phyloP scores from a whole-genome alignment of 2,888 invertebrate species.

The Diabrotica balteata region DNA sequence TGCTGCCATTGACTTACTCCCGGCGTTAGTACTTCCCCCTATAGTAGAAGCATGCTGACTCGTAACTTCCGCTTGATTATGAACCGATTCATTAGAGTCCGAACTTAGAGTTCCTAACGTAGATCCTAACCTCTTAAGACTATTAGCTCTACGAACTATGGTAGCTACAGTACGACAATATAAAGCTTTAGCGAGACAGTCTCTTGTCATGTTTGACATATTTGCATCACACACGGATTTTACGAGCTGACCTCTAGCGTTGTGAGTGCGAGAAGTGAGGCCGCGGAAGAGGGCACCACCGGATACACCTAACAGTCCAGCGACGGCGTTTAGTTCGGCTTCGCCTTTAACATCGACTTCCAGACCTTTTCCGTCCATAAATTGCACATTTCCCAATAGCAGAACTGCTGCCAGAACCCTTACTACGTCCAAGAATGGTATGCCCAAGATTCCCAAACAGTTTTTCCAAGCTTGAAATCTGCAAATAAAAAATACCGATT shows the following conservation, averaged over 20 bases:
- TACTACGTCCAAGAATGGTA: constrained; percentile 93
- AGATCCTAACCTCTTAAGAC: constrained; percentile 84
- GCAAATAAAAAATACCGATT: constrained; percentile 34
- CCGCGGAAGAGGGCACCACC: constrained; percentile 80
- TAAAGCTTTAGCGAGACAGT: constrained; percentile 88
- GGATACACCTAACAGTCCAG: constrained; percentile 81
- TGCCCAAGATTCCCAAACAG: constrained; percentile 87
- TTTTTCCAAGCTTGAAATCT: constrained; percentile 93
- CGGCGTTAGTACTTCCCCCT: constrained; percentile 71
- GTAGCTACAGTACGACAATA: constrained; percentile 95
- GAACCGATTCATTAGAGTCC: constrained; percentile 91
- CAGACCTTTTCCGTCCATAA: constrained; percentile 79
- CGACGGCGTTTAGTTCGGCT: constrained; percentile 85
- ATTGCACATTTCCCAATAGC: constrained; percentile 90
- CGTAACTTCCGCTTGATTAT: constrained; percentile 83
- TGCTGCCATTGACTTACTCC: constrained; percentile 90
- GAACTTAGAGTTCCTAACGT: constrained; percentile 85
- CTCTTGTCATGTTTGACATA: constrained; percentile 87
- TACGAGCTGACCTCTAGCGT: constrained; percentile 78
- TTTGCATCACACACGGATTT: constrained; percentile 85
- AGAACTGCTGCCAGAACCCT: constrained; percentile 89
- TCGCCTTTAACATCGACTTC: constrained; percentile 83
- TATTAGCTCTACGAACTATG: constrained; percentile 91
- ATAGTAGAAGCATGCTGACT: constrained; percentile 87
- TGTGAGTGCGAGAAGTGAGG: constrained; percentile 82